Conservation (phyloP, 2,797 vertebrate genomes). For the Fringilla coelebs region DNA sequence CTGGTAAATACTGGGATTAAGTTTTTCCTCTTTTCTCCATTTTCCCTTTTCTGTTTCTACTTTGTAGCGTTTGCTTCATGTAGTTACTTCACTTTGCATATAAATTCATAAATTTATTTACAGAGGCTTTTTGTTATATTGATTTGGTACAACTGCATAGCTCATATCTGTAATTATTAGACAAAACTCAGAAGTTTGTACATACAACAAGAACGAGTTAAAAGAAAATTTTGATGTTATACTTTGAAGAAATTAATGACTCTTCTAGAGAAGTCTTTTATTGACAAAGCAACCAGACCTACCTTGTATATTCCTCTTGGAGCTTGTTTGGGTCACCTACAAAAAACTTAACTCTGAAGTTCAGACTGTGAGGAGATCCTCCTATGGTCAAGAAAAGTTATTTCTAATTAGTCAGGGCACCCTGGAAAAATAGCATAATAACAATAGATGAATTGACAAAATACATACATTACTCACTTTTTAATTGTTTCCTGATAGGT, state of each 20-base stretch:
- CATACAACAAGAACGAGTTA: neutral
- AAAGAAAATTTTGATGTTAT: neutral
- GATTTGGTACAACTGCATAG: neutral
- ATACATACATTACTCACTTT: constrained; percentile 86
- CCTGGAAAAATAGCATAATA: constrained; percentile 27
- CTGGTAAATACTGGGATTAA: neutral
- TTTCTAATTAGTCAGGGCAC: constrained; percentile 72
- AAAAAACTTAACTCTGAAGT: constrained; percentile 99
- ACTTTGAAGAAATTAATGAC: neutral
- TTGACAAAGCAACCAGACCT: constrained; percentile 50
- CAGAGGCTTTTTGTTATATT: neutral
- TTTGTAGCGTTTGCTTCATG: neutral
- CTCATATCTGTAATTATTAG: neutral
- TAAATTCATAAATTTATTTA: neutral
- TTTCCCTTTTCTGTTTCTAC: neutral
- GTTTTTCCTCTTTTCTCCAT: neutral
- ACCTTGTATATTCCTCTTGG: constrained; percentile 99
- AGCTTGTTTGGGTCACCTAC: constrained; percentile 94
- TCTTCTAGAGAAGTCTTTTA: neutral
- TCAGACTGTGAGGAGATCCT: constrained; percentile 94
- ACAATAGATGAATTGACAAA: constrained; percentile 38
- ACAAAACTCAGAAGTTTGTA: neutral
- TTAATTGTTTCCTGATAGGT: constrained; percentile 97
- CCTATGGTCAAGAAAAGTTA: constrained; percentile 78
- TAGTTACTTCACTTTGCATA: neutral